phyloP scores from a whole-genome alignment of 2,888 invertebrate species.

The Muschampia plurimacula region DNA sequence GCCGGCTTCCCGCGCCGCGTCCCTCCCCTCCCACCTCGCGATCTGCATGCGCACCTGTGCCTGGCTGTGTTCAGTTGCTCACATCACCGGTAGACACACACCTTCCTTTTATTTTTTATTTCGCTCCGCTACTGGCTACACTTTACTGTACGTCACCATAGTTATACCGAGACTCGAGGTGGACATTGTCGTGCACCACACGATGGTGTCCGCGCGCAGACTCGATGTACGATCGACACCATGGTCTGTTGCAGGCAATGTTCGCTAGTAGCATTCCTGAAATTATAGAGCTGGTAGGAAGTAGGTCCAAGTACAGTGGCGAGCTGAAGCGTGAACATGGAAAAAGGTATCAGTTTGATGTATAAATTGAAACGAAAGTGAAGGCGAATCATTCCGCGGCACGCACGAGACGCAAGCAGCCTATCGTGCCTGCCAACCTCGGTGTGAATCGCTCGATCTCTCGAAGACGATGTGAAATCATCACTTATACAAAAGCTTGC shows the following conservation, averaged over 20 bases:
- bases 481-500: slow-evolving; percentile 83
- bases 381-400: slow-evolving; percentile 74
- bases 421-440: slow-evolving; percentile 54
- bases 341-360: slow-evolving; percentile 94
- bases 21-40: slow-evolving; percentile 80
- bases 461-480: slow-evolving; percentile 73
- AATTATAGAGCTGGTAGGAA: slow-evolving; percentile 99
- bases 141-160: slow-evolving; percentile 76
- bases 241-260: slow-evolving; percentile 97
- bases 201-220: slow-evolving; percentile 78
- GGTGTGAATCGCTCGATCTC: slow-evolving; percentile 77
- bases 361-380: slow-evolving; percentile 77
- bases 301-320: slow-evolving; percentile 99
- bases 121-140: slow-evolving; percentile 84
- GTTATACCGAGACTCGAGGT: slow-evolving; percentile 77
- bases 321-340: slow-evolving; percentile 99
- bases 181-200: slow-evolving; percentile 85
- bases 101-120: slow-evolving; percentile 77
- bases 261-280: slow-evolving; percentile 99
- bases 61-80: slow-evolving; percentile 86
- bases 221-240: slow-evolving; percentile 79
- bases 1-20: slow-evolving; percentile 68
- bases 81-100: slow-evolving; percentile 85
- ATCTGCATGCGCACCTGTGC: slow-evolving; percentile 83
- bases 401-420: slow-evolving; percentile 48